Evolutionary conservation across 30 jellyfish, hydroid and myxozoan genomes (phyloP).

Genomic region (Hydractinia echinata): DNA sequence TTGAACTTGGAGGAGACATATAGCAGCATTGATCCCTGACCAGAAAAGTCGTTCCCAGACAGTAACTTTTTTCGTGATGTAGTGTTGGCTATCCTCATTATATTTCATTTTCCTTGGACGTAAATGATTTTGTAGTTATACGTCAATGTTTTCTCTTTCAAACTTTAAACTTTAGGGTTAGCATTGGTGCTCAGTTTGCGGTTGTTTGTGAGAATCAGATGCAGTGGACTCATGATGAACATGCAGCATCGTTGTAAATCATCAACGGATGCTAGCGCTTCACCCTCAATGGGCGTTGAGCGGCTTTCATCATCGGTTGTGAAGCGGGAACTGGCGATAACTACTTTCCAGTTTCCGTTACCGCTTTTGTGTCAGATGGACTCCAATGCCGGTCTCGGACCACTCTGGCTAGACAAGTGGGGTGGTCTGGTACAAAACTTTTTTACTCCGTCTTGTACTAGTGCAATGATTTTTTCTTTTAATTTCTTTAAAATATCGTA

Average conservation of each 20-base stretch:
- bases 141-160: conserved; percentile 42
- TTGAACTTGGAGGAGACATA: conserved; percentile 26
- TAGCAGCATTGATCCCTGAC: conserved; percentile 57
- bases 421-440: conserved; percentile 44
- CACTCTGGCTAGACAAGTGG: conserved; percentile 62
- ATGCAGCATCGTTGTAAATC: conserved; percentile 33
- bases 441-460: conserved; percentile 39
- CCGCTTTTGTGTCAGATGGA: conserved; percentile 44
- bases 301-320: conserved; percentile 42
- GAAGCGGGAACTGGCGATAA: conserved; percentile 58
- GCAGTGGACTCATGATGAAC: conserved; percentile 29
- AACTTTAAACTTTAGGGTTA: conserved; percentile 30
- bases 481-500: conserved; percentile 20
- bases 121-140: conserved; percentile 31
- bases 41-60: conserved; percentile 50
- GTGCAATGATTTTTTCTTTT: conserved; percentile 17
- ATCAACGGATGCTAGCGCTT: conserved; percentile 45
- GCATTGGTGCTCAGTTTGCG: conserved; percentile 29
- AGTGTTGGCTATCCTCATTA: not conserved
- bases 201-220: conserved; percentile 28
- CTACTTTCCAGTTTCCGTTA: conserved; percentile 58
- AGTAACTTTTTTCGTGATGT: not conserved
- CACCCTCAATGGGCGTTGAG: conserved; percentile 67
- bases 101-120: conserved; percentile 37
- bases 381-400: conserved; percentile 58